Conservation (phyloP, 2,797 vertebrate species). For the Enteromius trimaculatus region DNA sequence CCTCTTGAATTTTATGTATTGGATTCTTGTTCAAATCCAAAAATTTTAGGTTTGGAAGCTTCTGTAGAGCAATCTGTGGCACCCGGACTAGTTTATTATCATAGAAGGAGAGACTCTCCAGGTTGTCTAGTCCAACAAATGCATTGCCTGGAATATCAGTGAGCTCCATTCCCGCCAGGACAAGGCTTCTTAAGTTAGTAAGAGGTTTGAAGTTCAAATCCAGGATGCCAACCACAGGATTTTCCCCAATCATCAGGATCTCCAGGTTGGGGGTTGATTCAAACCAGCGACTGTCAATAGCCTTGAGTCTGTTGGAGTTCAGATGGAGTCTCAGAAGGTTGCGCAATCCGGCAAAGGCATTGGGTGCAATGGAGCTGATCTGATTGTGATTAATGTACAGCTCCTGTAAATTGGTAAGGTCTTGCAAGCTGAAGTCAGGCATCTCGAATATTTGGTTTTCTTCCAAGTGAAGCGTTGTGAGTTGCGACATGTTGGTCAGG, state of each 20-base stretch:
- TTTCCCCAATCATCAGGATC: constrained; percentile 98
- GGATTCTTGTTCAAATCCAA: constrained; percentile 98
- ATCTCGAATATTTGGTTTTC: constrained; percentile 95
- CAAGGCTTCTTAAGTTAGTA: constrained; percentile 89
- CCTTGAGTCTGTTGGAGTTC: constrained; percentile 92
- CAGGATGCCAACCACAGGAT: constrained; percentile 91
- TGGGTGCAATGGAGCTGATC: constrained; percentile 88
- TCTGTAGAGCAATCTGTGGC: constrained; percentile 91
- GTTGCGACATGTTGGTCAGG: constrained; percentile 90
- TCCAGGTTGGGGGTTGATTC: constrained; percentile 94
- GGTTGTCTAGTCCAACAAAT: constrained; percentile 92
- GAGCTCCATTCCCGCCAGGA: constrained; percentile 95
- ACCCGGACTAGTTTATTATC: constrained; percentile 91
- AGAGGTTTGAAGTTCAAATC: constrained; percentile 96
- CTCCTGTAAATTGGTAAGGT: constrained; percentile 92
- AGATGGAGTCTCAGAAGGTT: constrained; percentile 93
- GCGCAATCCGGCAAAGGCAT: constrained; percentile 90
- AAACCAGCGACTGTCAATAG: constrained; percentile 94
- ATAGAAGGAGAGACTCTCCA: constrained; percentile 96
- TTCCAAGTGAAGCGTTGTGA: constrained; percentile 94
- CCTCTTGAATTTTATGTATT: constrained; percentile 92
- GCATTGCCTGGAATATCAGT: constrained; percentile 93
- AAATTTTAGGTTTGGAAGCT: constrained; percentile 95
- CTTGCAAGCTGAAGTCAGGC: constrained; percentile 92
- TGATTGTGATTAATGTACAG: constrained; percentile 99